Conservation (phyloP, 2,888 invertebrate genomes). For the Chromoteleia sp. region DNA sequence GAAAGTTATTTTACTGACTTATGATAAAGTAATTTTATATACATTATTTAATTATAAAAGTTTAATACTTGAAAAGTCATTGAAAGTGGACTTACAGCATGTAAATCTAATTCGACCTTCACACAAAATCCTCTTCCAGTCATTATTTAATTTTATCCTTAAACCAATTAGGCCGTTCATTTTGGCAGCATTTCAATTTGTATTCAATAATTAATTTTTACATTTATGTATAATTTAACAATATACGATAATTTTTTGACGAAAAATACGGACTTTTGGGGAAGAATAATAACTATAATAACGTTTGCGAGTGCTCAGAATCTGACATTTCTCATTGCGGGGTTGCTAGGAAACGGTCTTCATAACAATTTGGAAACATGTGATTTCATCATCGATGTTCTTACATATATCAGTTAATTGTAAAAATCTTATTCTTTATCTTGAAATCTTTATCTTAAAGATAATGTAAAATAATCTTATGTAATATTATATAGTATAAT, state of each 20-base stretch:
- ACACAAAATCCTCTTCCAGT: slow-evolving; percentile 81
- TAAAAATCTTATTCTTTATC: no score
- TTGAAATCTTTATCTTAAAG: no score
- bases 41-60: no score
- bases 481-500: no score
- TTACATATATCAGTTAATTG: no score
- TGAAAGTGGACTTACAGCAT: slow-evolving; percentile 78
- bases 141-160: slow-evolving; percentile 72
- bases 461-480: no score
- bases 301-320: slow-evolving; percentile 3
- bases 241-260: background rate
- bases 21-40: no score
- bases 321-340: slow-evolving; percentile 30
- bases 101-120: slow-evolving; percentile 80
- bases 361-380: slow-evolving; percentile 32
- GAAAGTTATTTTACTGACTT: no score
- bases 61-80: slow-evolving; percentile 13
- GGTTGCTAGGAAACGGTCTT: slow-evolving; percentile 26
- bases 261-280: background rate
- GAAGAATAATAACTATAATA: background rate
- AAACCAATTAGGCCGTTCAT: slow-evolving; percentile 29
- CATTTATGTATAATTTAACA: background rate
- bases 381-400: slow-evolving; percentile 1
- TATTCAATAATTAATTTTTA: background rate
- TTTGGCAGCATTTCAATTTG: slow-evolving; percentile 40